Evolutionary conservation across 2,113 vertebrate genomes (phyloP).

Genomic region (Anarhynchus alexandrinus): DNA sequence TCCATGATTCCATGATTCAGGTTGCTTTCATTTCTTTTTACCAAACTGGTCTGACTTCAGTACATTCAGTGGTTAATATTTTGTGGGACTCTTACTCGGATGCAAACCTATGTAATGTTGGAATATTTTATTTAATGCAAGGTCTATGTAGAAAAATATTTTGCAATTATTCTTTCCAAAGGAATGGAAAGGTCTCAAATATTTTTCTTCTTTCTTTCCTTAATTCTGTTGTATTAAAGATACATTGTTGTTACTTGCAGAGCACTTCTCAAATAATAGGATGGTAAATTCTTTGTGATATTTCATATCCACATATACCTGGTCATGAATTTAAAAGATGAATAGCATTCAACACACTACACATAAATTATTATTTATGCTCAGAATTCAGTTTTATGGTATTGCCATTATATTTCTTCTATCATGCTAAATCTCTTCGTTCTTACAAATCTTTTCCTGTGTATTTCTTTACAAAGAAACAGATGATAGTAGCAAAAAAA

Average conservation of each 20-base stretch:
- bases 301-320: not conserved
- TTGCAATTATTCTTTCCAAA: not conserved
- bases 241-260: not conserved
- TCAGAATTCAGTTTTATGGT: not conserved
- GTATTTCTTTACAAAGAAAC: not conserved
- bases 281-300: not conserved
- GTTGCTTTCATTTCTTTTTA: not conserved
- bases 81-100: not conserved
- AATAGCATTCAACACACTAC: not conserved
- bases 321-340: not conserved
- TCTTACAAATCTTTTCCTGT: not conserved
- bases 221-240: not conserved
- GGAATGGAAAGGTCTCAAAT: not conserved
- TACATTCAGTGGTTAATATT: not conserved
- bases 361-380: not conserved
- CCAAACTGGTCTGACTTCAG: not conserved
- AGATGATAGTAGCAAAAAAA: not conserved
- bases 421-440: not conserved
- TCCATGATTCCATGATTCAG: too few species aligned
- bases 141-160: not conserved
- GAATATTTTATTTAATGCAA: not conserved
- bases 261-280: not conserved
- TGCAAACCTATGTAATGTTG: not conserved
- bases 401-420: not conserved
- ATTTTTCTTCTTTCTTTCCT: not conserved